Percentiles rank a stretch among this genome's conserved stretches.
Evolutionary conservation across 2,888 invertebrate genomes (phyloP).

Genomic region (Troides aeacus): DNA sequence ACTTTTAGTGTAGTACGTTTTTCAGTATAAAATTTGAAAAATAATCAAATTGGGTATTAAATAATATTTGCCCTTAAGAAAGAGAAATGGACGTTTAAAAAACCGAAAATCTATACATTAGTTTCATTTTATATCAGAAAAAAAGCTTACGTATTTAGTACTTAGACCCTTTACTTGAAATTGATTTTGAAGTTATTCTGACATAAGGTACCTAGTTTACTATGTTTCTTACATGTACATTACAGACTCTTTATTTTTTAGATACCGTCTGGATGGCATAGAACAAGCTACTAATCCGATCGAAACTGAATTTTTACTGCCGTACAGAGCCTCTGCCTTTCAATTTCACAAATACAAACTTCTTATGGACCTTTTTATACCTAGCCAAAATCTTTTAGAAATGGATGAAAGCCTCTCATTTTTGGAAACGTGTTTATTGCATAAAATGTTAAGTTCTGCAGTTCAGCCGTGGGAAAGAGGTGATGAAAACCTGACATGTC

Average conservation of each 20-base stretch:
- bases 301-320: constrained; percentile 74
- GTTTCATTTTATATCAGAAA: too few relatives aligned
- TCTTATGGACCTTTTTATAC: constrained; percentile 80
- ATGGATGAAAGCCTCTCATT: constrained; percentile 59
- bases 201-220: too few relatives aligned
- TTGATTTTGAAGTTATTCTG: neutral
- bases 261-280: constrained; percentile 82
- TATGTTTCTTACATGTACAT: neutral
- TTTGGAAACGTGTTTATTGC: constrained; percentile 74
- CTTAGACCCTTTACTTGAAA: neutral
- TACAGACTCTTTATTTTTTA: constrained; percentile 37
- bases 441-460: constrained; percentile 80
- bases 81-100: too few relatives aligned
- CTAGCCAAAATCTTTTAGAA: constrained; percentile 65
- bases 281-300: constrained; percentile 68
- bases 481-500: constrained; percentile 79
- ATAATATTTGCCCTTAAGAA: too few relatives aligned
- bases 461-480: constrained; percentile 81
- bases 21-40: too few relatives aligned
- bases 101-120: too few relatives aligned
- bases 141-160: neutral
- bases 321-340: constrained; percentile 79
- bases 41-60: too few relatives aligned
- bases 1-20: too few relatives aligned
- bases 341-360: constrained; percentile 81